Conservation (phyloP, 35 echinoderm and acorn worm species). For the Lytechinus variegatus region DNA sequence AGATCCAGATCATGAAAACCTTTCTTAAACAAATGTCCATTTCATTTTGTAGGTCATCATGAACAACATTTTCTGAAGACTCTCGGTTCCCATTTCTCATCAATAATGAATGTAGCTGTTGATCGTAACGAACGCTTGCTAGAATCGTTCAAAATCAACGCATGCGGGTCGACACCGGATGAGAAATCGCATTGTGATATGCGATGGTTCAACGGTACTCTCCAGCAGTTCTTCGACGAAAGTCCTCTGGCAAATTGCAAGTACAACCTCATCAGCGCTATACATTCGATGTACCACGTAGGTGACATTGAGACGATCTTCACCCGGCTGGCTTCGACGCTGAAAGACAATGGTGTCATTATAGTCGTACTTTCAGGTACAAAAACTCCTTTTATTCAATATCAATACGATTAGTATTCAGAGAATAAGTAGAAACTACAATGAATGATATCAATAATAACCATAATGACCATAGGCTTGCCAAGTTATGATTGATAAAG, state of each 20-base stretch:
- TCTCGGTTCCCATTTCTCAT: neutral
- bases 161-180: neutral
- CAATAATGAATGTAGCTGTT: neutral
- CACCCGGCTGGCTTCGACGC: neutral
- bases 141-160: neutral
- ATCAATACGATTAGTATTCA: too few species aligned
- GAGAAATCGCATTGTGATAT: neutral
- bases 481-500: too few species aligned
- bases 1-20: too few species aligned
- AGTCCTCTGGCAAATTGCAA: neutral
- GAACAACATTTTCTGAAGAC: neutral
- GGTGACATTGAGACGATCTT: constrained; percentile 15
- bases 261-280: constrained; percentile 19
- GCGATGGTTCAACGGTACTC: neutral
- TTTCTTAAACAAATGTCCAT: too few species aligned
- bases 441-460: too few species aligned
- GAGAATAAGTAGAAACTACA: too few species aligned
- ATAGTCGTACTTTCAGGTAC: constrained; percentile 6
- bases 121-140: neutral
- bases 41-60: neutral
- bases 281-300: constrained; percentile 14
- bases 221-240: neutral
- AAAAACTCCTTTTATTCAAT: too few species aligned
- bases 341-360: neutral
- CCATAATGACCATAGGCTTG: too few species aligned